Evolutionary conservation across 2,797 vertebrate genomes (phyloP).

Genomic region (Typhlichthys eigenmanni): DNA sequence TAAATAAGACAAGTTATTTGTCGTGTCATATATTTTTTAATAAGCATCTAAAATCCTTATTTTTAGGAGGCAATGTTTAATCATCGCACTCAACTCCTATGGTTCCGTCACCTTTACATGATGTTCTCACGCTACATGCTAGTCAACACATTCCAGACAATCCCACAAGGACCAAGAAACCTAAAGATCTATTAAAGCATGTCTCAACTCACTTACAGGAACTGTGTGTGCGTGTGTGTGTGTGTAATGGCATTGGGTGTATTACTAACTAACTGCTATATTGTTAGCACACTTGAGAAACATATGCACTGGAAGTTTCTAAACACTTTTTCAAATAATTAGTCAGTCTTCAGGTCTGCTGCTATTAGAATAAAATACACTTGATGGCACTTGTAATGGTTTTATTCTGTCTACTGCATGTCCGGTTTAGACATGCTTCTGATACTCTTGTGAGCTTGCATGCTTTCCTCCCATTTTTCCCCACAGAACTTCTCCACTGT

Average conservation of each 20-base stretch:
- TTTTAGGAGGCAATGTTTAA: slow-evolving; percentile 88
- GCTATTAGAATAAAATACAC: slow-evolving; percentile 25
- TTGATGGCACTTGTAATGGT: slow-evolving; percentile 1
- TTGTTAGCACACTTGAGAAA: too few relatives aligned
- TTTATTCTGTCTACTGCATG: slow-evolving; percentile 20
- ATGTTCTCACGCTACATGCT: slow-evolving; percentile 91
- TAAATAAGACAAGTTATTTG: background rate
- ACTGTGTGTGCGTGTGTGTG: slow-evolving; percentile 1
- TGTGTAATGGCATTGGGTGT: background rate
- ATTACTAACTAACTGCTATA: background rate
- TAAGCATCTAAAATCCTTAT: background rate
- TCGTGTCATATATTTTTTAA: too few relatives aligned
- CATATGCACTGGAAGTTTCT: too few relatives aligned
- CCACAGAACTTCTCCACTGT: slow-evolving; percentile 87
- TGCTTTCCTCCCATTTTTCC: slow-evolving; percentile 89
- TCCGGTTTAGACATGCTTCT: slow-evolving; percentile 83
- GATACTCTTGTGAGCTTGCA: slow-evolving; percentile 86
- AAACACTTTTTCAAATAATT: slow-evolving; percentile 6
- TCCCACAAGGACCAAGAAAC: slow-evolving; percentile 68
- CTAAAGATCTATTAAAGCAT: slow-evolving; percentile 72
- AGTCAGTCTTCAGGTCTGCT: slow-evolving; percentile 7
- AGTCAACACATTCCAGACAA: slow-evolving; percentile 85
- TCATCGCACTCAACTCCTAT: slow-evolving; percentile 89
- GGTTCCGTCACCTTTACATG: slow-evolving; percentile 90
- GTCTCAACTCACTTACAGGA: slow-evolving; percentile 11